Base-by-base conservation (phyloP, 2,888 invertebrate species). In the Leptinotarsa haldemani region DNA sequence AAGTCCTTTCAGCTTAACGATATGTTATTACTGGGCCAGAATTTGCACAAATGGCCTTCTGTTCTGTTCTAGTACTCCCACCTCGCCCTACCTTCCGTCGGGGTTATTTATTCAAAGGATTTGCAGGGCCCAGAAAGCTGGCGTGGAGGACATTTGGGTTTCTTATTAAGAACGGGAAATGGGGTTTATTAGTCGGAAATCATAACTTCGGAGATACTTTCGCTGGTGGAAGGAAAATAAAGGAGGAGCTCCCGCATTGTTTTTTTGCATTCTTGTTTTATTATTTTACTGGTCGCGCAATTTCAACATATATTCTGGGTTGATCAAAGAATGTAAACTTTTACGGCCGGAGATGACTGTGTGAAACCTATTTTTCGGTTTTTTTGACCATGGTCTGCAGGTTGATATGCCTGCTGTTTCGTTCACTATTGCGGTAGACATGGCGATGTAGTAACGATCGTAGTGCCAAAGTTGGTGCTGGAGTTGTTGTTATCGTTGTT, bases 1-100 rank as follows among this genome's bases (percentile, higher is more conserved):
- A 80, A 80, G 80, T 80, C 77, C 73, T 40, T 69, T 71, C 16
- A 71, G 78, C 76, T 79, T 80, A 80, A 78, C 77, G 71, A 74
- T 76, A 71, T 76, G 77, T 78, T 81, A 80, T 78, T 77, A 71
- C 74, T 73, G 73, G 75, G n/a, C 65, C 75, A 76, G 75, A 56
- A 78, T 79, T 77, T 77, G 78, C 76, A 77, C 69, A 74, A 78
- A 77, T 71, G 69, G 73, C 63, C 70, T 52, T 58, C 65, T 69
- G 53, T 20, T 16, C 58, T 69, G 53, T 40, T 16, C 65, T 65
- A 50, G 64, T 30, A 50, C 68, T 50, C 50, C 72, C 52, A 18
- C 63, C 3, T 58, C 20, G 46, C 30, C 13, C 30, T 30, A 61
- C 61, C 56, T 61, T 30, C 67, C 67, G 50, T n/a, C 47, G 56